Evolutionary conservation across 2,797 vertebrate species (phyloP).

Genomic region (Phyllotis vaccarum): DNA sequence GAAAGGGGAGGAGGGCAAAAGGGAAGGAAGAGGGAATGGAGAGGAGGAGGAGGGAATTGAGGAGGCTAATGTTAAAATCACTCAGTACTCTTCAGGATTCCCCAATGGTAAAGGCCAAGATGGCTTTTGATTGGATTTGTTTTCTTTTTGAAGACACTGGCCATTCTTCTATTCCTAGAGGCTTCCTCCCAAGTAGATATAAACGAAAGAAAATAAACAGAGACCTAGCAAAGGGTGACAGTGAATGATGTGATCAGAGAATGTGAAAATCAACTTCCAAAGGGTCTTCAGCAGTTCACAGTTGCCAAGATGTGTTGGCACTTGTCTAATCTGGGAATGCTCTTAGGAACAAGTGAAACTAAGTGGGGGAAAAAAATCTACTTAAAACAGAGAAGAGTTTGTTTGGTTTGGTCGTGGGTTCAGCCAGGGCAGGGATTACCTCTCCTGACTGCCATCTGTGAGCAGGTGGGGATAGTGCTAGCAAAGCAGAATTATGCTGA

Average conservation of each 20-base stretch:
- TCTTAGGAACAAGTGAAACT: constrained; percentile 26
- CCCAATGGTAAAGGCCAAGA: not conserved
- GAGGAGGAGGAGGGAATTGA: not conserved
- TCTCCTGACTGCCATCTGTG: not conserved
- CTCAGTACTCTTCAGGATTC: constrained; percentile 4
- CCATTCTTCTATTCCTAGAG: not conserved
- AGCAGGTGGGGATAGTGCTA: not conserved
- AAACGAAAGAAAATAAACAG: constrained; percentile 41
- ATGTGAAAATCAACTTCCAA: not conserved
- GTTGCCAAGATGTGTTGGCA: not conserved
- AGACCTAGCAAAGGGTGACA: not conserved
- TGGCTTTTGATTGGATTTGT: not conserved
- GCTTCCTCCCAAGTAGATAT: constrained; percentile 52
- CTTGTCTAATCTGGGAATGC: not conserved
- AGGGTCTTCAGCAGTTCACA: not conserved
- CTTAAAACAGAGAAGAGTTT: not conserved
- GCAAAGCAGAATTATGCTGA: constrained; percentile 42
- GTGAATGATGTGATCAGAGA: not conserved
- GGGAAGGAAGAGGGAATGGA: too few relatives aligned
- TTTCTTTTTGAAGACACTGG: constrained; percentile 29
- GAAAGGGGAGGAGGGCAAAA: not conserved
- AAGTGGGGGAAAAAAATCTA: not conserved
- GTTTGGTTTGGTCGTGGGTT: not conserved
- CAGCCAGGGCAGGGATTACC: not conserved
- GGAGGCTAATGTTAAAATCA: not conserved